Conservation (phyloP, 2,888 invertebrate genomes). For the Tipula helvola region DNA sequence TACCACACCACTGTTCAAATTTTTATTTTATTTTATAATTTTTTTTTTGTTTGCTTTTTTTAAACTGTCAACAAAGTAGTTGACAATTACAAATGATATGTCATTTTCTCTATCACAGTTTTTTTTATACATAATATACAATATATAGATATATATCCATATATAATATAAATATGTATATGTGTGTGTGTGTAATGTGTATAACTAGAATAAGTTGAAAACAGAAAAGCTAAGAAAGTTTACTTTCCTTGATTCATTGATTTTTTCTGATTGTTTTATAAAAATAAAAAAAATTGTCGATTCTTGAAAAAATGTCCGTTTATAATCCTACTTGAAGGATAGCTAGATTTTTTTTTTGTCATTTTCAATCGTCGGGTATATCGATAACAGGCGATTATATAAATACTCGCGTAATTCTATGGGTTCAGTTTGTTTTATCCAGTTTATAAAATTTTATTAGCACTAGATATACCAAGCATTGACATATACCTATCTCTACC, state of each 20-base stretch:
- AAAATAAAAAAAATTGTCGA: not conserved
- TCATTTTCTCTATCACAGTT: constrained; percentile 17
- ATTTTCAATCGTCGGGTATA: not conserved
- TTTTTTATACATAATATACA: constrained; percentile 5
- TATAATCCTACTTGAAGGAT: not conserved
- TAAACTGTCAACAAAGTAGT: constrained; percentile 6
- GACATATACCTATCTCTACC: too few species aligned
- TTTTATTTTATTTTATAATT: not conserved
- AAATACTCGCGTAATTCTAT: too few species aligned
- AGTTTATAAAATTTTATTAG: too few species aligned
- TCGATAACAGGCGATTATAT: too few species aligned
- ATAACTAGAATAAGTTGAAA: not conserved
- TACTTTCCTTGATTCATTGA: not conserved
- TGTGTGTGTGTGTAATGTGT: not conserved
- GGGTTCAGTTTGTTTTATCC: too few species aligned
- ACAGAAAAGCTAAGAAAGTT: not conserved
- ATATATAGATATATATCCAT: too few species aligned
- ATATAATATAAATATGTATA: not conserved
- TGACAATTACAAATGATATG: constrained; percentile 18
- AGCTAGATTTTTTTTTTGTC: not conserved
- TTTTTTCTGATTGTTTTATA: not conserved
- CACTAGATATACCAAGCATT: too few species aligned
- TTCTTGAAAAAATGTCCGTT: not conserved
- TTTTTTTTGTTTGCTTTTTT: not conserved
- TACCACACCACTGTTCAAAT: not conserved